Percentiles rank a stretch among this genome's conserved stretches.
Conservation (phyloP, 2,797 vertebrate species). For the Channa striata region DNA sequence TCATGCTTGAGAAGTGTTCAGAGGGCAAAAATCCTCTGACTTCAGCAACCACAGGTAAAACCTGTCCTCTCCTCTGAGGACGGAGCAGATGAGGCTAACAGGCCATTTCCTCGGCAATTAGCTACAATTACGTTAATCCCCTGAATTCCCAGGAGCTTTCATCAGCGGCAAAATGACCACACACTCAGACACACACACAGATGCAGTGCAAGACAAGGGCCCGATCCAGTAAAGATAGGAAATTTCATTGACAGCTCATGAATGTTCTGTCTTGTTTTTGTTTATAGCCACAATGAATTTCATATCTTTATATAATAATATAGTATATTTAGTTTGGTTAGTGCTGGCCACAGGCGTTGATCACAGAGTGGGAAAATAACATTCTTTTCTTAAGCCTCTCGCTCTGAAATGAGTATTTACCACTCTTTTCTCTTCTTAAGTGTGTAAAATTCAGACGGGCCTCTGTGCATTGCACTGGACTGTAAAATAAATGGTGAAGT, state of each 20-base stretch:
- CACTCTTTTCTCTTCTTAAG: not conserved
- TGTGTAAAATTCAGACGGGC: not conserved
- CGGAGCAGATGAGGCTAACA: conserved; percentile 37
- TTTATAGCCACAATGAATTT: conserved; percentile 1
- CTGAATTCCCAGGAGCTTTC: conserved; percentile 26
- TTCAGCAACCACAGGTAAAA: conserved; percentile 25
- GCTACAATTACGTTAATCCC: conserved; percentile 67
- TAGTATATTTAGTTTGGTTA: not conserved
- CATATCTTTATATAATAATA: not conserved
- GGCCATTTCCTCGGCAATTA: conserved; percentile 65
- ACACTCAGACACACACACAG: conserved; percentile 2
- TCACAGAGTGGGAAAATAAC: not conserved
- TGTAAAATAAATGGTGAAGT: too few species aligned
- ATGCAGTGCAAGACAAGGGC: not conserved
- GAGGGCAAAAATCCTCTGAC: conserved; percentile 8
- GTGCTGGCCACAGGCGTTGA: not conserved
- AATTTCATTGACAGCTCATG: not conserved
- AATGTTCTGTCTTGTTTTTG: not conserved
- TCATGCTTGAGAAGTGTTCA: conserved; percentile 12
- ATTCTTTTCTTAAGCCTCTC: not conserved
- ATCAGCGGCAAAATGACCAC: conserved; percentile 15
- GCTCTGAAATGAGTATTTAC: not conserved
- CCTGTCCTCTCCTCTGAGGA: conserved; percentile 36
- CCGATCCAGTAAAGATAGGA: not conserved
- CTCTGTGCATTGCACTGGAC: too few species aligned